Base-by-base conservation (phyloP, 2,797 vertebrate species). In the Typhlichthys eigenmanni region DNA sequence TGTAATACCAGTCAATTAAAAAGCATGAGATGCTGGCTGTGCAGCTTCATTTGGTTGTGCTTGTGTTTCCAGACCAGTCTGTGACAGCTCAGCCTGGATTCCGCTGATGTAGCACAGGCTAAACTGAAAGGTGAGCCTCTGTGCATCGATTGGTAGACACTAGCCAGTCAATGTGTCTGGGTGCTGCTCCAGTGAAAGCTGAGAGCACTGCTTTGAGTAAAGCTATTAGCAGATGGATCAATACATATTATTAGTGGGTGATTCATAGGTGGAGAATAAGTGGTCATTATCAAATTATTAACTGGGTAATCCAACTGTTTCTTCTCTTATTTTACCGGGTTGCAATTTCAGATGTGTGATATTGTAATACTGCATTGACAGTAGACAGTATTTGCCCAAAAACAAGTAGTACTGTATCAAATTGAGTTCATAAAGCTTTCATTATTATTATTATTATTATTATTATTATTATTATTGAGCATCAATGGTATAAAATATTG, bases 121-220 rank as follows among this genome's bases (percentile, higher is more conserved):
- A 69, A 62, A 49, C 71, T 71, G 80, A 75, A 72, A 76, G 60
- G 59, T 64, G 77, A 82, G 71, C 72, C 48, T 60, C 63, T 66
- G 49, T 10, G 54, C 69, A 84, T 83, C 4, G 83, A 87, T 81
- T 78, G 48, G 57, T 67, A 62, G 65, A 4, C 49, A 38, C 54
- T 67, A 62, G 65, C 5, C 49, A 38, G 58, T 53, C 53, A 58
- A 63, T 47, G 38, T 49, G 63, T 29, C 58, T 32, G 60, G 48
- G 59, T 58, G 81, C 79, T 78, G 72, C 74, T 53, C 73, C 0
- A 47, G 51, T 67, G 86, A 64, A 86, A 87, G 47, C 64, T 8
- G 75, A 85, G 57, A 55, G 70, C 53, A n/a, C 68, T 17, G 52
- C 53, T 38, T 74, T 75, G 71, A 78, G 74, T 72, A 2, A 13